Base-by-base conservation (phyloP, 2,113 vertebrate genomes). In the Oncorhynchus clarkii region DNA sequence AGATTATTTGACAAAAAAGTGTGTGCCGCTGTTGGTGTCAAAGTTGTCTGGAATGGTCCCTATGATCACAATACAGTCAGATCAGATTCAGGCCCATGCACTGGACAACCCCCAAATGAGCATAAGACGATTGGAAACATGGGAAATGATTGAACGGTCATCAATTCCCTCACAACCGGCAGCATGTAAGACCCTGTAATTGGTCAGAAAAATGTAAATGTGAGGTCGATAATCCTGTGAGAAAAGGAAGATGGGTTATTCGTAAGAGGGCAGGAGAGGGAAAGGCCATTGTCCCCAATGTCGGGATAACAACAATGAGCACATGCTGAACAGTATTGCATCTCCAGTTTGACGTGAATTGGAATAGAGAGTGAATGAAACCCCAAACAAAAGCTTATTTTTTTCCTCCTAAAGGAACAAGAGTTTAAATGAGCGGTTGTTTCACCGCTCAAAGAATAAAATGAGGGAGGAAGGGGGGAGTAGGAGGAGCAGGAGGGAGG, bases 261-360 rank as follows among this genome's bases (percentile, higher is more conserved):
- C 81, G 81, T 85, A 79, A 81, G 59, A 60, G 77, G 77, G 39
- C 24, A 85, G 78, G 84, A 78, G 84, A 79, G 12, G 71, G 80
- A 62, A 34, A 6, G 20, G 3, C 14, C 79, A 79, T 81, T 85
- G 79, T 74, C 73, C 51, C 71, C 27, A 74, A 74, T 24, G 39
- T 54, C 69, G 77, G 71, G 78, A 68, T 68, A 86, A 90, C 76
- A 83, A 86, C 87, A 89, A 88, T 84, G 86, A 88, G 84, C 75
- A 75, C 78, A 73, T 84, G 78, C 84, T 85, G 79, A 85, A 80
- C 74, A 71, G 69, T 80, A 85, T 84, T 71, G 83, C 82, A 79
- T 86, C 78, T 81, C 82, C 78, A 81, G 78, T 87, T 82, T 87
- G 75, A 75, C 78, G 71, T 79, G 82, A 85, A 84, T 76, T 84